Percentiles rank a stretch among this genome's conserved stretches.
Evolutionary conservation across 2,113 vertebrate genomes (phyloP).

Genomic region (Camelus dromedarius): DNA sequence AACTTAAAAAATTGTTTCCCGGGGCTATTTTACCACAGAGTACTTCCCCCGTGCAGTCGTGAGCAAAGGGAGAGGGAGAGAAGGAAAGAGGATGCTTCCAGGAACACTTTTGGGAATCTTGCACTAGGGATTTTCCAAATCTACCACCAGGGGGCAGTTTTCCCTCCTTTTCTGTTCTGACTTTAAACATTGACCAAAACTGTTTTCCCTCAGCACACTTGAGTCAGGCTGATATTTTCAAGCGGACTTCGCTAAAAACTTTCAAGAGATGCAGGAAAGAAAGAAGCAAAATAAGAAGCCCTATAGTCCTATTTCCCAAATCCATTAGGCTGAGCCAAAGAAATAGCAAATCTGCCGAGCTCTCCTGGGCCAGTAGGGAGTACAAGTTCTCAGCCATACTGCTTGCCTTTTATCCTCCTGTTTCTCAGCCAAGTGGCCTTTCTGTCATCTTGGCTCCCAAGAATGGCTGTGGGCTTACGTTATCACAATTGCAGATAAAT

Average conservation of each 20-base stretch:
- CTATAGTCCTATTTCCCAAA: neutral
- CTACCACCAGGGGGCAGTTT: slow-evolving; percentile 15
- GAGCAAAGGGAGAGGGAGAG: fast-evolving
- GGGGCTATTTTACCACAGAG: neutral
- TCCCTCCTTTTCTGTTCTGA: neutral
- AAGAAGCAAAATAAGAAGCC: neutral
- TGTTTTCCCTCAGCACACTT: neutral
- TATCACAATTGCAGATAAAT: neutral
- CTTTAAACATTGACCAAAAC: neutral
- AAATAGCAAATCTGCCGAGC: neutral
- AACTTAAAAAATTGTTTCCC: neutral
- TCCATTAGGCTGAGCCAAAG: neutral
- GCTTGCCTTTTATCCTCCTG: neutral
- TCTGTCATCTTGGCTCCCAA: neutral
- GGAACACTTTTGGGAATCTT: neutral
- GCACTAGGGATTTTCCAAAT: neutral
- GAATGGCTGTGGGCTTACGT: neutral
- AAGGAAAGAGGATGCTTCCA: neutral
- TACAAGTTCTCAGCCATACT: neutral
- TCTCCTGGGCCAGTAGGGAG: neutral
- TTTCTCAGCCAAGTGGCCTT: neutral
- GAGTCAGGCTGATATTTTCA: slow-evolving; percentile 50
- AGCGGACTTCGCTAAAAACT: neutral
- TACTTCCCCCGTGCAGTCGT: neutral
- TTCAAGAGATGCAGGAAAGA: neutral